Evolutionary conservation across 2,888 invertebrate genomes (phyloP), one percentile per base, ranked within the genome.

Genomic region (Dryocosmus kuriphilus): DNA sequence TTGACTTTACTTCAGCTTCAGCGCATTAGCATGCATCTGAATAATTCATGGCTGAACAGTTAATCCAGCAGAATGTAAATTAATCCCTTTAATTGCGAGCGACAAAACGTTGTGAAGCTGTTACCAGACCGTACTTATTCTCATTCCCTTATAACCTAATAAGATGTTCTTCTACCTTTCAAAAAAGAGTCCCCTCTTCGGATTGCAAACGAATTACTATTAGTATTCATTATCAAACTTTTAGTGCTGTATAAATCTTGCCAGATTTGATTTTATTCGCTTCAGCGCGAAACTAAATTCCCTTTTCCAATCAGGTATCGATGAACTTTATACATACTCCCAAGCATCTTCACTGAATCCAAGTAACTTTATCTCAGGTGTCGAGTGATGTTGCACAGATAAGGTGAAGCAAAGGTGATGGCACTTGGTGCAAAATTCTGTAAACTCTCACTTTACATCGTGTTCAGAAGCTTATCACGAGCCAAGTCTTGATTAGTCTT

Each of bases 31-130:
- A 90, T 90, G 84, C 79, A 81, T 82, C 82, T 91, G 90, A 91
- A 90, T 90, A 87, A 90, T 91, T 89, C 89, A 90, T 90, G 82
- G 84, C 76, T 83, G 85, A 88, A 86, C 86, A 85, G 89, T 89
- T 89, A 89, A 90, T 90, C 89, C 89, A 83, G 86, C 85, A 86
- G 87, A 89, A 90, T 90, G 89, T 88, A 89, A 89, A 90, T 89
- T 90, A 89, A 89, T 89, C 87, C 83, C 88, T 87, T 89, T 89
- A 90, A 90, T 90, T 90, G 88, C 88, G 84, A 89, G 80, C 86
- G 87, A 88, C 88, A 87, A 88, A 78, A 80, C 71, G 77, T 80
- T 79, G 79, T 74, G 63, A 76, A 61, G 81, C 79, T 81, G 76
- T 80, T 79, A 65, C 81, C 78, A 65, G 41, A 30, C 55, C 63